Evolutionary conservation across 1,140 invertebrate species (phyloP).

Genomic region (Trichomalopsis sarcophagae): DNA sequence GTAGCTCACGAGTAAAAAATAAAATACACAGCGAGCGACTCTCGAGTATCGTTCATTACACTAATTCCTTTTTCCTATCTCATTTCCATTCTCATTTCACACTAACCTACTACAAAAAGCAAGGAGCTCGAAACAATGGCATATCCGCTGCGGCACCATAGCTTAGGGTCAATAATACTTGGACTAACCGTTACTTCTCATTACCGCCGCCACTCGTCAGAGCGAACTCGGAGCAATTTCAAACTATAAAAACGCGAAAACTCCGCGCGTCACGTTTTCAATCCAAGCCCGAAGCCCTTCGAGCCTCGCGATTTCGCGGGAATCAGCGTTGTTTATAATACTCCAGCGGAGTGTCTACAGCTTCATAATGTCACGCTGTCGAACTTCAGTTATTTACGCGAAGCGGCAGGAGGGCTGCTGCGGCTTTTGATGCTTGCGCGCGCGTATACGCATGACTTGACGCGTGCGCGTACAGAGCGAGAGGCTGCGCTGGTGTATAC

Average conservation of each 20-base stretch:
- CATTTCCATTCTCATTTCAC: neutral
- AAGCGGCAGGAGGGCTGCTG: neutral
- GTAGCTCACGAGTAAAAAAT: neutral
- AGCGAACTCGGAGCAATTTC: neutral
- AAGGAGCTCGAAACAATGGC: conserved; percentile 1
- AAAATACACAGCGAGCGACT: neutral
- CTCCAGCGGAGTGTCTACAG: neutral
- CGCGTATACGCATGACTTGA: neutral
- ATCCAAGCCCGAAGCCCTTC: neutral
- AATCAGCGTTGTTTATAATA: neutral
- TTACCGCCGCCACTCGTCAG: neutral
- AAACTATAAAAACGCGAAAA: neutral
- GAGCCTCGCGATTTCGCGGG: neutral
- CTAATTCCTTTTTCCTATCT: neutral
- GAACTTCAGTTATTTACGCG: neutral
- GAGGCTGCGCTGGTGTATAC: neutral
- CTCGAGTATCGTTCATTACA: neutral
- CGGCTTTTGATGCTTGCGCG: neutral
- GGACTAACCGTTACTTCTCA: conserved; percentile 9
- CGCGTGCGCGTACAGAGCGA: neutral
- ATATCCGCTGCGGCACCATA: neutral
- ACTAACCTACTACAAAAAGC: conserved; percentile 2
- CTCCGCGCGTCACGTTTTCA: too few species aligned
- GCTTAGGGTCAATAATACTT: neutral
- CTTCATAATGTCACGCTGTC: neutral